Evolutionary conservation across 2,888 invertebrate species (phyloP).

Genomic region (Leucoptera coffeella): DNA sequence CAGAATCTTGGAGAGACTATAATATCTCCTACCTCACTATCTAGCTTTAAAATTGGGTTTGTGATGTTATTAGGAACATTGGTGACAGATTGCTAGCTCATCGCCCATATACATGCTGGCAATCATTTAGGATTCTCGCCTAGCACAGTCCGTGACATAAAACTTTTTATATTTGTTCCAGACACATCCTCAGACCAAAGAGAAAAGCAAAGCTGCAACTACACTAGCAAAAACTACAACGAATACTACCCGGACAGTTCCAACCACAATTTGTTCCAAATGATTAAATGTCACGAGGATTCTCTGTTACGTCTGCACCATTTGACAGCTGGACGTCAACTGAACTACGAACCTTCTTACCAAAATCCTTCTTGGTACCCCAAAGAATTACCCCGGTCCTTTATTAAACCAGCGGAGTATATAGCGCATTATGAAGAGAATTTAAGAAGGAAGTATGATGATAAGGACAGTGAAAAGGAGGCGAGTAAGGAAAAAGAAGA

Average conservation of each 20-base stretch:
- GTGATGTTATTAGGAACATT: too few species aligned
- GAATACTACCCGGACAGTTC: conserved; percentile 17
- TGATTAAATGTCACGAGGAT: conserved; percentile 46
- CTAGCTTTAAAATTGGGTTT: too few species aligned
- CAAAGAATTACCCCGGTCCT: conserved; percentile 35
- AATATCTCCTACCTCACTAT: too few species aligned
- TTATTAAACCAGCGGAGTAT: conserved; percentile 34
- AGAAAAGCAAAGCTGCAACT: conserved; percentile 16
- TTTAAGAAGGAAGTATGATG: conserved; percentile 30
- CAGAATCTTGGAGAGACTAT: too few species aligned
- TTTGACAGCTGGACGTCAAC: conserved; percentile 32
- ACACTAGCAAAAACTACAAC: conserved; percentile 15
- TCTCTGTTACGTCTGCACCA: conserved; percentile 35
- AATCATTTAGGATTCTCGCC: too few species aligned
- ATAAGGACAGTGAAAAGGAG: conserved; percentile 23
- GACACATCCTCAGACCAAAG: too few species aligned
- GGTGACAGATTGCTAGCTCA: too few species aligned
- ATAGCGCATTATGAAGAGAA: conserved; percentile 26
- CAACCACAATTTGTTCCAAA: conserved; percentile 36
- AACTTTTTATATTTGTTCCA: too few species aligned
- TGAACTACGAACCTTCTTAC: conserved; percentile 25
- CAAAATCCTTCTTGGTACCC: conserved; percentile 35
- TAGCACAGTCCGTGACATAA: too few species aligned
- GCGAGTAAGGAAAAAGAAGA: conserved; percentile 24
- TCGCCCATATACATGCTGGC: too few species aligned